Base-by-base conservation (phyloP, 2,888 invertebrate species). In the Creontiades dilutus region DNA sequence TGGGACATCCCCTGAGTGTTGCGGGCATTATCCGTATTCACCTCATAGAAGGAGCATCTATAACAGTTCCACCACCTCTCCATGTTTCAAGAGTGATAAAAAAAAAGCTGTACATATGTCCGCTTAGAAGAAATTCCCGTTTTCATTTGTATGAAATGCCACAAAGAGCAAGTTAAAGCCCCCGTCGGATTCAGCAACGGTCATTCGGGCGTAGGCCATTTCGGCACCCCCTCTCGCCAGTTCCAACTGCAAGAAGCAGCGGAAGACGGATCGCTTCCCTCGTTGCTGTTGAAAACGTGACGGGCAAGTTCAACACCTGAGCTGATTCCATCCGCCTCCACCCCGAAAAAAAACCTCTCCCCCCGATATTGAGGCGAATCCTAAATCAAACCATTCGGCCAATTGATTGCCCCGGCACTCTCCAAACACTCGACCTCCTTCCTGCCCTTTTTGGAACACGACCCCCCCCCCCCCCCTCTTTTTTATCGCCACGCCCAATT, bases 401-500 rank as follows among this genome's bases (percentile, higher is more conserved):
- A 82, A 82, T 82, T 52, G 82, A 82, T 82, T 82, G 82, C 82
- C 48, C 82, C 16, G 52, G 37, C 14, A 23, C 46, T 47, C 48
- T 46, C 47, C 81, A 46, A 19, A 37, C 7, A 37, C 37, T 37
- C 37, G 37, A 37, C 37, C 37, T 37, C 37, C 37, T 48, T 14
- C 81, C 48, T 80, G 27, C 80, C 27, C 80, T 27, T n/a, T 23
- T 52, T 52, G 16, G 19, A 23, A 4, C 68, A 16, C 0, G 12
- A 37, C 27, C 27, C 57, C 57, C 76, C 86, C 52, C 57, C 80
- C 28, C n/a, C 47, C 48, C 46, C 90, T n/a, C 76, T 28, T 85
- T 86, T 86, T 86, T 85, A 89, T 75, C 89, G 82, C 82, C 82
- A 82, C 47, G 82, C 82, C 82, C 82, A 82, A 82, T 82, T 82